Base-by-base conservation (phyloP, 2,113 vertebrate species). In the Proterorhinus semilunaris region DNA sequence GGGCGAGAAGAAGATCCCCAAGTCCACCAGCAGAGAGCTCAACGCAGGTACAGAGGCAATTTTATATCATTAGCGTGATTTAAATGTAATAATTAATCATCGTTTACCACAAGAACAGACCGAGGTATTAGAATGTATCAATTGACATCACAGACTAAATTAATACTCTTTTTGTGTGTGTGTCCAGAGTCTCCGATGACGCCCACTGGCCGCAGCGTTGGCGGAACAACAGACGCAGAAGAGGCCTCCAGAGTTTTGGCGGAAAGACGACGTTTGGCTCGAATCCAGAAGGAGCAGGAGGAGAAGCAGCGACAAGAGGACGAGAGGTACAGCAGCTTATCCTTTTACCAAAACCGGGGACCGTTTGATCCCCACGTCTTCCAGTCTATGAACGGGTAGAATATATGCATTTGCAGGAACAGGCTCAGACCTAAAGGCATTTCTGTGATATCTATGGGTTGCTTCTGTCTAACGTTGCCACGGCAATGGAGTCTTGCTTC, bases 211-310 rank as follows among this genome's bases (percentile, higher is more conserved):
- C 93, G 96, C 82, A 86, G 89, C 4, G 93, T 87, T 0, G 96
- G 94, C 36, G 96, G 96, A 64, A 98, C 95, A 43, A 96, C 91
- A 6, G 95, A 98, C 72, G 96, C 96, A 7, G 96, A 95, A 82
- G 97, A 98, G 87, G 96, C 96, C 6, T 85, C 94, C 62, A 93
- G 95, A 70, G 94, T 99, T 81, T 92, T 98, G 71, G 90, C 96
- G 0, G 96, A 98, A 84, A 94, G 95, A 72, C 94, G 97, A 45
- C 94, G 95, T 42, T 93, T 95, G 83, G 95, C 94, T 16, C 94
- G 96, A 8, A 90, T 96, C 47, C 96, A 96, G 81, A 99, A 98
- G 79, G 96, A 98, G 59, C 94, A 93, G 82, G 95, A 99, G 72
- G 95, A 99, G 75, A 93, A 86, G 70, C 94, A 96, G 68, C 91